Percentiles rank a stretch among this genome's conserved stretches.
phyloP scores from a whole-genome alignment of 1,140 invertebrate species.

The Luehdorfia chinensis region DNA sequence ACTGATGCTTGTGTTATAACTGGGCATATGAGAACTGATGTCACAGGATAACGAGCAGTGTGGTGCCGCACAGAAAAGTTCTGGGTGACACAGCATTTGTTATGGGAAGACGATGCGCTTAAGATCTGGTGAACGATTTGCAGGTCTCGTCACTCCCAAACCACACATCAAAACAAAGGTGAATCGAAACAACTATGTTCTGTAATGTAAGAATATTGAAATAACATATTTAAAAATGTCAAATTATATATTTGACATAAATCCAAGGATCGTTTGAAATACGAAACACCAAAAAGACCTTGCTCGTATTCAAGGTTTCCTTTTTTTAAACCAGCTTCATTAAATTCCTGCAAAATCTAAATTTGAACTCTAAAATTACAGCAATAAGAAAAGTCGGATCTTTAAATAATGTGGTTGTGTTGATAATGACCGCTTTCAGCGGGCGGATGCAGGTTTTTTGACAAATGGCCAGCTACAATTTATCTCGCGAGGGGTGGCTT shows the following conservation, averaged over 20 bases:
- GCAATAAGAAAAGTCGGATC: conserved; percentile 26
- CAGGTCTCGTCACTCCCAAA: too few species aligned
- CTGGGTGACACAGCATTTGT: too few species aligned
- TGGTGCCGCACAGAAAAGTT: too few species aligned
- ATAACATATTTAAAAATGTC: not conserved
- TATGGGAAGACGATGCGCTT: too few species aligned
- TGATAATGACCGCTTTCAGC: conserved; percentile 63
- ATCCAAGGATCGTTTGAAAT: not conserved
- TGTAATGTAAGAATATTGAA: not conserved
- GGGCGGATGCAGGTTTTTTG: conserved; percentile 72
- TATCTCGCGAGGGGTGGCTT: conserved; percentile 66
- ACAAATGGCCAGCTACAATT: conserved; percentile 72
- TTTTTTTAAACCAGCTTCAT: not conserved
- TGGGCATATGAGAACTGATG: too few species aligned
- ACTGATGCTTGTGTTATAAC: too few species aligned
- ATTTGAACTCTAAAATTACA: conserved; percentile 5
- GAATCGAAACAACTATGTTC: too few species aligned
- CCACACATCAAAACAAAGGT: too few species aligned
- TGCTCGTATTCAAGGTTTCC: not conserved
- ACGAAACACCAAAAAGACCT: conserved; percentile 1
- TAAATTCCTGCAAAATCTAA: not conserved
- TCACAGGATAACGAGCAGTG: too few species aligned
- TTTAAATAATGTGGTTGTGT: conserved; percentile 28
- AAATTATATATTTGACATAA: not conserved
- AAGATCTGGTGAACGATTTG: too few species aligned